phyloP scores from a whole-genome alignment of 1,140 invertebrate genomes.

The Diabrotica virgifera region DNA sequence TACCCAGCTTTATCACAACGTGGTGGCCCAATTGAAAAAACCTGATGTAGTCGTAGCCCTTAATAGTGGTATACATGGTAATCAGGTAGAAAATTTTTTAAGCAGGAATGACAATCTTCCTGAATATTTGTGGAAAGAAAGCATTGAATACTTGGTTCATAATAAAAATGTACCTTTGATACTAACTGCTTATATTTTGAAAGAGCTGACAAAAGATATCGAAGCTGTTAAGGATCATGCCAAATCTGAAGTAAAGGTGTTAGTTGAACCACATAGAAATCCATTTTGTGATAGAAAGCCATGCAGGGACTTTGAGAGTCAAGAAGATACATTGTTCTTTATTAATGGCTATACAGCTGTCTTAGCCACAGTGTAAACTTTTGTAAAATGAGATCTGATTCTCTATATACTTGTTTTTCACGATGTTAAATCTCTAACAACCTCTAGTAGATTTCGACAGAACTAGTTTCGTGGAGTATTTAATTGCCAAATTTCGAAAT shows the following conservation, averaged over 20 bases:
- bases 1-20: conserved; percentile 37
- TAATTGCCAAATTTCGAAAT: too few relatives aligned
- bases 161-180: conserved; percentile 35
- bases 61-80: conserved; percentile 46
- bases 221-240: conserved; percentile 15
- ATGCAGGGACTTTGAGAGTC: conserved; percentile 30
- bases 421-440: too few relatives aligned
- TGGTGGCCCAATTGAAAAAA: conserved; percentile 27
- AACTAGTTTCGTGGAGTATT: too few relatives aligned
- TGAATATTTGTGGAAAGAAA: conserved; percentile 40
- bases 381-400: too few relatives aligned
- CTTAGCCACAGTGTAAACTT: conserved; percentile 14
- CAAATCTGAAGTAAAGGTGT: conserved; percentile 16
- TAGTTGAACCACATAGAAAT: conserved; percentile 29
- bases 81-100: conserved; percentile 4
- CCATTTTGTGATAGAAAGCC: conserved; percentile 35
- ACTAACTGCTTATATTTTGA: conserved; percentile 43
- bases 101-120: background rate
- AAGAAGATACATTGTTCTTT: conserved; percentile 33
- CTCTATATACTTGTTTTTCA: too few relatives aligned
- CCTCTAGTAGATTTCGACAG: too few relatives aligned
- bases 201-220: conserved; percentile 37
- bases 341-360: conserved; percentile 34
- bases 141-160: conserved; percentile 34
- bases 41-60: conserved; percentile 43